Conservation (phyloP, 1,140 invertebrate genomes). For the Drosophila miranda region DNA sequence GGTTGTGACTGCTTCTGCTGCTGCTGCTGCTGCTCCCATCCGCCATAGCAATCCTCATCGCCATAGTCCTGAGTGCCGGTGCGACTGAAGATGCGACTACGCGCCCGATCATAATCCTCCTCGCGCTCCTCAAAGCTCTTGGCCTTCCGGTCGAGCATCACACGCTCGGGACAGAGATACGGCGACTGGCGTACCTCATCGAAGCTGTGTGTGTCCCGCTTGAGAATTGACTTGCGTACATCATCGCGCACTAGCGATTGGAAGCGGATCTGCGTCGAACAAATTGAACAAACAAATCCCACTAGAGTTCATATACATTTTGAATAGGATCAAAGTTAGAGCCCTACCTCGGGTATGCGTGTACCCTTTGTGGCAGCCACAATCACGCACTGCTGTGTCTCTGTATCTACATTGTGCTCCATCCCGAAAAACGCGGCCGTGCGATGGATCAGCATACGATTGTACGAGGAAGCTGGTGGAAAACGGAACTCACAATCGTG, state of each 20-base stretch:
- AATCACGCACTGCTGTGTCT: conserved; percentile 91
- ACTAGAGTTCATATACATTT: no score
- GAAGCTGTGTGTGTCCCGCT: conserved; percentile 90
- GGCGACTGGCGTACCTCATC: conserved; percentile 85
- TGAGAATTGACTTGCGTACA: conserved; percentile 91
- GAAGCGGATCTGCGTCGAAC: conserved; percentile 83
- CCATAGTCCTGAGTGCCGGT: conserved; percentile 58
- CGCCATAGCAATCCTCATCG: conserved; percentile 62
- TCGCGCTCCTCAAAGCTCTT: conserved; percentile 96
- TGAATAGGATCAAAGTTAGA: no score
- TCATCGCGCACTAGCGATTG: conserved; percentile 86
- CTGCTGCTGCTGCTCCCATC: conserved; percentile 59
- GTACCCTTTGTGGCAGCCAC: conserved; percentile 88
- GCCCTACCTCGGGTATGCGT: conserved; percentile 85
- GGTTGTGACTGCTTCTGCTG: conserved; percentile 56
- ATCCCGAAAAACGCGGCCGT: conserved; percentile 96
- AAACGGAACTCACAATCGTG: conserved; percentile 90
- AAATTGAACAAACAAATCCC: background rate
- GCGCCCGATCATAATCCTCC: conserved; percentile 92
- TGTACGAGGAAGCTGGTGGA: conserved; percentile 95
- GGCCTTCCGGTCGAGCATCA: conserved; percentile 88
- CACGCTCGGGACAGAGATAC: conserved; percentile 84
- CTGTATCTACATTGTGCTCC: conserved; percentile 94
- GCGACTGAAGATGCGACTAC: conserved; percentile 91
- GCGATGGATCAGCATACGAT: conserved; percentile 96